phyloP scores from a whole-genome alignment of 2,113 vertebrate genomes.

The Leptosomus discolor region DNA sequence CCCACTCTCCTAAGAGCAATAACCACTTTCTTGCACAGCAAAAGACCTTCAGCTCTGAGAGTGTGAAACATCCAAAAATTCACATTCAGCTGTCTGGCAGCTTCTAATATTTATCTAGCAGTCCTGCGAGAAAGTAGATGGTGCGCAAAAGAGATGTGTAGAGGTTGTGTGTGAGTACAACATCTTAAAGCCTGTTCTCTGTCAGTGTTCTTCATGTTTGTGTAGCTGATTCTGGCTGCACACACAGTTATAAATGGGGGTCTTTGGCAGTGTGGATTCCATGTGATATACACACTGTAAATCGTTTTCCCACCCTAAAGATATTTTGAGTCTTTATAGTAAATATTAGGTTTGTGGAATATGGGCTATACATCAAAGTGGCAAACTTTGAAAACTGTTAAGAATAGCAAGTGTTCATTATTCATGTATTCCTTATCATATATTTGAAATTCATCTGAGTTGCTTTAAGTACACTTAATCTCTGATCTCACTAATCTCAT shows the following conservation, averaged over 20 bases:
- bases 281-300: background rate
- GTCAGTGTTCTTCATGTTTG: background rate
- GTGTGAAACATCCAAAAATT: background rate
- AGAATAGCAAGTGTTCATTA: background rate
- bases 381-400: background rate
- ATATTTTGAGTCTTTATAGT: background rate
- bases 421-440: background rate
- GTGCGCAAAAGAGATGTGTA: background rate
- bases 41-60: background rate
- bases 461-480: background rate
- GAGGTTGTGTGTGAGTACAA: background rate
- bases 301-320: background rate
- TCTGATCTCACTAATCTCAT: constrained; percentile 24
- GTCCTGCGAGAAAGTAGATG: background rate
- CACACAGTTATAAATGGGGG: background rate
- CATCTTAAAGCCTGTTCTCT: background rate
- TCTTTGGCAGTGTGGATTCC: background rate
- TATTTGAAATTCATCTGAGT: constrained; percentile 22
- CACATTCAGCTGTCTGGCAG: background rate
- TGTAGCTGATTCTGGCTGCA: background rate
- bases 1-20: background rate
- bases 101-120: background rate
- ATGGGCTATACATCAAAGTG: background rate
- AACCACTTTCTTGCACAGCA: background rate
- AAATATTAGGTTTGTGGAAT: background rate